A percentile compares a stretch with the other conserved stretches of the same genome.
Evolutionary conservation across 1,140 invertebrate species (phyloP).

Genomic region (Drosophila equinoxialis): DNA sequence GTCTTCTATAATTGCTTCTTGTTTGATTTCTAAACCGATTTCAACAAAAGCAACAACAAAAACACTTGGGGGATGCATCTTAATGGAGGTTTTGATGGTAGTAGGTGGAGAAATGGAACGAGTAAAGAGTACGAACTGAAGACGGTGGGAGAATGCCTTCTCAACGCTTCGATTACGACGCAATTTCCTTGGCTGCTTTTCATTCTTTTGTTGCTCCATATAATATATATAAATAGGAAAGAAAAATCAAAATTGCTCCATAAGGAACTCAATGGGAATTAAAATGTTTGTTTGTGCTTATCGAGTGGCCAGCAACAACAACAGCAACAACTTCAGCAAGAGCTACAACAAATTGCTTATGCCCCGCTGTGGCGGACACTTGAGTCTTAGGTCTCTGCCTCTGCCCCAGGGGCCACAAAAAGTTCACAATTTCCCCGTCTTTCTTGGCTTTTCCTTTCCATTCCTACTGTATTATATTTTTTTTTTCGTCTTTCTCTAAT

Average conservation of each 20-base stretch:
- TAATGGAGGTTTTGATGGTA: slow-evolving; percentile 31
- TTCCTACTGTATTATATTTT: slow-evolving; percentile 7
- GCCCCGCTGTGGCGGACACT: slow-evolving; percentile 49
- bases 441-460: slow-evolving; percentile 21
- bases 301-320: slow-evolving; percentile 17
- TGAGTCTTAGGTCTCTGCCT: slow-evolving; percentile 38
- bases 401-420: slow-evolving; percentile 3
- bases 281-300: slow-evolving; percentile 69
- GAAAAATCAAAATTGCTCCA: slow-evolving; percentile 47
- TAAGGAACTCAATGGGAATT: slow-evolving; percentile 75
- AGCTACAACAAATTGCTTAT: slow-evolving; percentile 33
- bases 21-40: slow-evolving; percentile 52
- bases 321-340: slow-evolving; percentile 26
- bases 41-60: slow-evolving; percentile 17
- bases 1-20: slow-evolving; percentile 45
- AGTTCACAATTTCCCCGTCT: slow-evolving; percentile 11
- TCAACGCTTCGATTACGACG: slow-evolving; percentile 74
- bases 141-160: slow-evolving; percentile 16
- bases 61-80: slow-evolving; percentile 68
- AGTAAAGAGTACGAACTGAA: not conserved
- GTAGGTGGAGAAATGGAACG: not conserved
- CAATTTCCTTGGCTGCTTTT: slow-evolving; percentile 52
- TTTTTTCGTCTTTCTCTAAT: slow-evolving; percentile 47
- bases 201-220: slow-evolving; percentile 17
- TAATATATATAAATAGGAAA: slow-evolving; percentile 2